Evolutionary conservation across 2,113 vertebrate genomes (phyloP), one percentile per base, ranked within the genome.

Genomic region (Gila orcuttii): DNA sequence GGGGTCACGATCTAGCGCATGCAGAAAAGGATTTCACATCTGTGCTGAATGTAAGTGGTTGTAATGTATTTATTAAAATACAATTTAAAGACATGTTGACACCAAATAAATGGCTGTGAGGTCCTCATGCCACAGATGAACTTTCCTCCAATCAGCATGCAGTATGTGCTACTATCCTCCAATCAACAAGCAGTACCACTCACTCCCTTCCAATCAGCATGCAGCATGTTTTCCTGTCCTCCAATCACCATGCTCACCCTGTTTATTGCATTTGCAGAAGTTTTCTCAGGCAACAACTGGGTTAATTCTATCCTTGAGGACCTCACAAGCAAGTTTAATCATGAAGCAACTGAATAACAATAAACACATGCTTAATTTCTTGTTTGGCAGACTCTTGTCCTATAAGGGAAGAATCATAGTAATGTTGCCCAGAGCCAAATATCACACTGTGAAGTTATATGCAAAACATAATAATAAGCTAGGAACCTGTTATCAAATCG

Each of bases 71-170:
- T 75, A 75, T 75, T 17, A 50, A 47, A 50, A 75, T 75, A 47
- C n/a, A 25, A 75, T 47, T 9, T 25, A 47, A 47, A 15, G 42
- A 75, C 71, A 75, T 47, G 42, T 47, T 75, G 71, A 75, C n/a
- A 50, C 71, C 42, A 71, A 11, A 47, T 28, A 0, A 75, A 75
- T 28, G 42, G 6, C 42, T 47, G 95, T 95, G 91, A 85, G 92
- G 93, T 90, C 90, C 89, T 84, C 52, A 17, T 28, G 69, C 83
- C 75, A 31, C 84, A 66, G n/a, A 31, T 33, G 3, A 50, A 31
- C n/a, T 82, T 36, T 28, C 84, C 0, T 76, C 80, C 76, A 86
- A 39, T 78, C 69, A 84, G 83, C 68, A 31, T 19, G 52, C 80
- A 69, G 25, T 25, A 52, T 77, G 2, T 55, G n/a, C 28, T 31